phyloP scores from a whole-genome alignment of 2,113 vertebrate species.

The Dasyurus viverrinus region DNA sequence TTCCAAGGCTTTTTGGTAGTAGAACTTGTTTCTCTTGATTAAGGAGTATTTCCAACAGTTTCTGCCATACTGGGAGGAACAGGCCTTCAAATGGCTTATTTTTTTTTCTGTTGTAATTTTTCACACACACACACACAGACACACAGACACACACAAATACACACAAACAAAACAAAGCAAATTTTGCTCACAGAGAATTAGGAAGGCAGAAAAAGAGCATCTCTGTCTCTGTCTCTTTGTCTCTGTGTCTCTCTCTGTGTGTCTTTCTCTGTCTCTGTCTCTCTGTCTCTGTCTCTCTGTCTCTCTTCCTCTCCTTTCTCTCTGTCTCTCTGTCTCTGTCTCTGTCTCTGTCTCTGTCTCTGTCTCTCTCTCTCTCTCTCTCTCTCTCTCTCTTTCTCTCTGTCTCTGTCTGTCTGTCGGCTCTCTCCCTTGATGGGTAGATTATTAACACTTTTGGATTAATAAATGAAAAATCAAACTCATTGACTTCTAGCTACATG shows the following conservation, averaged over 20 bases:
- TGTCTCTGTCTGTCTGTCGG: too few relatives aligned
- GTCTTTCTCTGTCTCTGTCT: too few relatives aligned
- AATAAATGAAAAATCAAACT: constrained; percentile 13
- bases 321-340: too few relatives aligned
- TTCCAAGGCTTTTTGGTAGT: neutral
- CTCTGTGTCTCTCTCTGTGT: too few relatives aligned
- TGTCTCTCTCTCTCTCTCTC: too few relatives aligned
- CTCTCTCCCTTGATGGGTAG: neutral
- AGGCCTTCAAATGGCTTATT: neutral
- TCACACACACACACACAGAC: neutral
- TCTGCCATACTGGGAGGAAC: neutral
- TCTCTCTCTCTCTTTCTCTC: too few relatives aligned
- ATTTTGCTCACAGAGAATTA: neutral
- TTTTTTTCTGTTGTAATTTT: neutral
- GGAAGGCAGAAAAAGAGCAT: neutral
- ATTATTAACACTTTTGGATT: neutral
- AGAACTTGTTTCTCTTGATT: neutral
- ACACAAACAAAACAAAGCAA: neutral
- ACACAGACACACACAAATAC: too few relatives aligned
- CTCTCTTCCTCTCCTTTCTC: too few relatives aligned
- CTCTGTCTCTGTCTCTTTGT: too few relatives aligned
- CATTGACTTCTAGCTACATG: constrained; percentile 55
- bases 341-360: too few relatives aligned
- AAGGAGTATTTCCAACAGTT: neutral
- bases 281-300: too few relatives aligned